Conservation (phyloP, 2,888 invertebrate genomes). For the Xiphydria camelus region DNA sequence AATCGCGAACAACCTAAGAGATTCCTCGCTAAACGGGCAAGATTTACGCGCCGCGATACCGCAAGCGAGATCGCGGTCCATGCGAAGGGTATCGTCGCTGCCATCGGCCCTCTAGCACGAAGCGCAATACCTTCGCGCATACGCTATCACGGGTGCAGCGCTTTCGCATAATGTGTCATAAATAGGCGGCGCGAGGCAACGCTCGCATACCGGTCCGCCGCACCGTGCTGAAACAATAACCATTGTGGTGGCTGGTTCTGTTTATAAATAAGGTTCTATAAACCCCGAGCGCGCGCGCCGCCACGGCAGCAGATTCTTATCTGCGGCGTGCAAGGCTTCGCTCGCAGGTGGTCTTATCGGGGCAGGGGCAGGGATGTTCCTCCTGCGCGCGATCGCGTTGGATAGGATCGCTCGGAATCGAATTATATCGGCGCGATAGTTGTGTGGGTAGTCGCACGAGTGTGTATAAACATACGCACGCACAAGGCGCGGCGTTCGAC, state of each 20-base stretch:
- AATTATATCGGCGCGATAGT: no score
- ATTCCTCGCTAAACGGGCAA: no score
- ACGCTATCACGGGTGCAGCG: slow-evolving; percentile 52
- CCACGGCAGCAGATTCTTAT: slow-evolving; percentile 45
- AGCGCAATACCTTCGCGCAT: slow-evolving; percentile 39
- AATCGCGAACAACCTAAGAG: no score
- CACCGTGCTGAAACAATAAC: slow-evolving; percentile 56
- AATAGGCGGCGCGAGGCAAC: slow-evolving; percentile 51
- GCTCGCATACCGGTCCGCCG: slow-evolving; percentile 47
- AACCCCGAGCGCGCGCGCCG: no score
- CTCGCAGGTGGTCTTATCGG: slow-evolving; percentile 50
- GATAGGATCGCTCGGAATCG: no score
- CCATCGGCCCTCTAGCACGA: slow-evolving; percentile 51
- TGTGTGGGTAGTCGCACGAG: no score
- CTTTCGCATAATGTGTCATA: slow-evolving; percentile 58
- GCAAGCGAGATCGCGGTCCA: slow-evolving; percentile 25
- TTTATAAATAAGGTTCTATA: slow-evolving; percentile 51
- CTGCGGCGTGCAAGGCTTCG: slow-evolving; percentile 26
- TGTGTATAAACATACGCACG: no score
- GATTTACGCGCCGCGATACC: no score
- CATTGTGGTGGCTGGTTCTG: slow-evolving; percentile 53
- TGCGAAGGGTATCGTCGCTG: slow-evolving; percentile 48
- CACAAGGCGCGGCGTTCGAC: no score
- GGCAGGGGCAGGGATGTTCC: slow-evolving; percentile 6
- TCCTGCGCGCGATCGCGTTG: no score